These are phyloP conservation scores for Xestia ashworthii DNA, from an alignment of 2,888 invertebrate species.

Conservation along the genomic window DNA sequence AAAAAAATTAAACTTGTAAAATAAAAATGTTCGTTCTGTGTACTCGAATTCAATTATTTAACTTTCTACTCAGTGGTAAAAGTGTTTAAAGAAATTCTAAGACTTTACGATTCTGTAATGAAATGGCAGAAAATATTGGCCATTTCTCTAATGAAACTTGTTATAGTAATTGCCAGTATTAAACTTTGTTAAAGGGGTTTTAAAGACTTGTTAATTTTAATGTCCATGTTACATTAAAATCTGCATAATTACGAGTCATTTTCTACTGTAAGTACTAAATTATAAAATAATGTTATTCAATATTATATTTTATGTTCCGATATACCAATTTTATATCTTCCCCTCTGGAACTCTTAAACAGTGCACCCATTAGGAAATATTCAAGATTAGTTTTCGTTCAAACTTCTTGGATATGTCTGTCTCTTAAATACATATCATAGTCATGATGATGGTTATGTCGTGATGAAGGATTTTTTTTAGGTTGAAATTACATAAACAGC, in stretches of 20 bases:
- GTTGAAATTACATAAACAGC: background rate
- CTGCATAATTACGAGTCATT: constrained; percentile 1
- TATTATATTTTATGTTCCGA: background rate
- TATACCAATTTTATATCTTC: background rate
- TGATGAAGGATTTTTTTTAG: background rate
- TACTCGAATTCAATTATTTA: constrained; percentile 68
- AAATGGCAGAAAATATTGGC: constrained; percentile 39
- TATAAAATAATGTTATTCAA: background rate
- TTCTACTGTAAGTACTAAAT: background rate
- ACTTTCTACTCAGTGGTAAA: constrained; percentile 63
- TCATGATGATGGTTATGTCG: background rate
- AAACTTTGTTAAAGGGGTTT: constrained; percentile 7
- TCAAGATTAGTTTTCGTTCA: background rate
- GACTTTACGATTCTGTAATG: constrained; percentile 38
- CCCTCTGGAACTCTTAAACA: background rate
- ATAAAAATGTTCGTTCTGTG: constrained; percentile 63
- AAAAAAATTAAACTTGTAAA: constrained; percentile 65
- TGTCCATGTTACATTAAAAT: constrained; percentile 11
- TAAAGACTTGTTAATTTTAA: constrained; percentile 30
- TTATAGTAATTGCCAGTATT: constrained; percentile 29
- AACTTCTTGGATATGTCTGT: background rate
- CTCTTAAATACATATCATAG: background rate
- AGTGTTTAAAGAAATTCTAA: constrained; percentile 51
- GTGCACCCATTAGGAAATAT: background rate
- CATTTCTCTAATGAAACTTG: constrained; percentile 49